A percentile compares a stretch with the other conserved stretches of the same genome.
phyloP scores from a whole-genome alignment of 2,113 vertebrate genomes.

The Heptranchias perlo region DNA sequence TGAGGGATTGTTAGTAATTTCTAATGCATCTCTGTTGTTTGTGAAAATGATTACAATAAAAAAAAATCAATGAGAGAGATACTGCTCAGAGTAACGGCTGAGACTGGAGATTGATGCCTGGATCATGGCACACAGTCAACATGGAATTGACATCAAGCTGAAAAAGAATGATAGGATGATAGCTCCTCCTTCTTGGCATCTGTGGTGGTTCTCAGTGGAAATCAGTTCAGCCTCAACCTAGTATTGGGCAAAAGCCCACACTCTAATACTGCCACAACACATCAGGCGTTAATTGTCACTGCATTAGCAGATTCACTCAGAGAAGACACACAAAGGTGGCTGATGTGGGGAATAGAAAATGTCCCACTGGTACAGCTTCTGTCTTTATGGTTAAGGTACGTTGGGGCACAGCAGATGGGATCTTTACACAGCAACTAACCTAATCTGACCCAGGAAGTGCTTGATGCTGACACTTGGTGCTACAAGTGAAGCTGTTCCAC shows the following conservation, averaged over 20 bases:
- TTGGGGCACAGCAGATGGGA: not conserved
- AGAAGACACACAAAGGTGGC: not conserved
- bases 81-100: not conserved
- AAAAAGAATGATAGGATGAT: not conserved
- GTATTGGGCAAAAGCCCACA: not conserved
- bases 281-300: not conserved
- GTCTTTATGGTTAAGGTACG: not conserved
- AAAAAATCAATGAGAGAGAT: not conserved
- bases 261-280: not conserved
- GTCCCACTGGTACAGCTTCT: not conserved
- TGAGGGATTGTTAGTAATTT: not conserved
- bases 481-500: too few relatives aligned
- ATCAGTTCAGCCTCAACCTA: not conserved
- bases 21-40: not conserved
- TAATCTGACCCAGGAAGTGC: not conserved
- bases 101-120: not conserved
- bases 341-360: not conserved
- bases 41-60: not conserved
- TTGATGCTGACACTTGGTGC: too few relatives aligned
- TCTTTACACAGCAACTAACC: too few relatives aligned
- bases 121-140: not conserved
- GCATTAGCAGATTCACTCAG: not conserved
- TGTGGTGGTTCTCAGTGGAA: not conserved
- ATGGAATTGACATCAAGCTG: not conserved
- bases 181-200: not conserved